Percentiles rank a stretch among this genome's conserved stretches.
phyloP scores from a whole-genome alignment of 2,888 invertebrate genomes.

The Drosophila histrio region DNA sequence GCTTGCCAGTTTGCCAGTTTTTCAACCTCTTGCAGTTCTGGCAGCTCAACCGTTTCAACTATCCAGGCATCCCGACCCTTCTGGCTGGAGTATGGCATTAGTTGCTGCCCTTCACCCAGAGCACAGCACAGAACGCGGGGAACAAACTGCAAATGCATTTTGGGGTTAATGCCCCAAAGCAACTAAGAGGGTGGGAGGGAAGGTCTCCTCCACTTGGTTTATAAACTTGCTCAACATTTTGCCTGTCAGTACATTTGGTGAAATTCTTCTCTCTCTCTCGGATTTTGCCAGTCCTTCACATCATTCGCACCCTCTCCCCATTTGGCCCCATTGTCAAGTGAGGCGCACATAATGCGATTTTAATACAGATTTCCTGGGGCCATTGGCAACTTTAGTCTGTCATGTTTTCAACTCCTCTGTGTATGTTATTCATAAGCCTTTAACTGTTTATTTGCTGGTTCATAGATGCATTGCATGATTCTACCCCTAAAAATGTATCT shows the following conservation, averaged over 20 bases:
- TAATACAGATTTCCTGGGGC: slow-evolving; percentile 69
- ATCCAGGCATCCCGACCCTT: slow-evolving; percentile 3
- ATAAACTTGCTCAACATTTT: slow-evolving; percentile 70
- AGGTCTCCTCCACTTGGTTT: slow-evolving; percentile 53
- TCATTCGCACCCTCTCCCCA: not conserved
- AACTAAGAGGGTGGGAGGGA: slow-evolving; percentile 28
- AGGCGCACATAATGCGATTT: slow-evolving; percentile 75
- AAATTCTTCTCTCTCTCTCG: slow-evolving; percentile 46
- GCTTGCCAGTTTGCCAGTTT: slow-evolving; percentile 7
- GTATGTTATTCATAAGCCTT: slow-evolving; percentile 59
- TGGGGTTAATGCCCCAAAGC: slow-evolving; percentile 68
- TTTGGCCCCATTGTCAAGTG: slow-evolving; percentile 63
- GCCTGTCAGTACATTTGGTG: slow-evolving; percentile 64
- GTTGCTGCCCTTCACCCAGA: slow-evolving; percentile 11
- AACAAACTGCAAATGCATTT: slow-evolving; percentile 66
- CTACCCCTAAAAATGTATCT: not conserved
- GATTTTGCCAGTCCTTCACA: slow-evolving; percentile 12
- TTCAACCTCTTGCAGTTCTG: slow-evolving; percentile 17
- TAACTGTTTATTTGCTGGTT: slow-evolving; percentile 62
- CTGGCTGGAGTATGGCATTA: slow-evolving; percentile 18
- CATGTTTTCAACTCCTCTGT: slow-evolving; percentile 10
- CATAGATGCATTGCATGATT: slow-evolving; percentile 17
- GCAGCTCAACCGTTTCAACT: slow-evolving; percentile 22
- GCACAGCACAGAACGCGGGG: slow-evolving; percentile 12
- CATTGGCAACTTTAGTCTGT: slow-evolving; percentile 27